Evolutionary conservation across 2,797 vertebrate genomes (phyloP), one percentile per base, ranked within the genome.

Genomic region (Chanos chanos): DNA sequence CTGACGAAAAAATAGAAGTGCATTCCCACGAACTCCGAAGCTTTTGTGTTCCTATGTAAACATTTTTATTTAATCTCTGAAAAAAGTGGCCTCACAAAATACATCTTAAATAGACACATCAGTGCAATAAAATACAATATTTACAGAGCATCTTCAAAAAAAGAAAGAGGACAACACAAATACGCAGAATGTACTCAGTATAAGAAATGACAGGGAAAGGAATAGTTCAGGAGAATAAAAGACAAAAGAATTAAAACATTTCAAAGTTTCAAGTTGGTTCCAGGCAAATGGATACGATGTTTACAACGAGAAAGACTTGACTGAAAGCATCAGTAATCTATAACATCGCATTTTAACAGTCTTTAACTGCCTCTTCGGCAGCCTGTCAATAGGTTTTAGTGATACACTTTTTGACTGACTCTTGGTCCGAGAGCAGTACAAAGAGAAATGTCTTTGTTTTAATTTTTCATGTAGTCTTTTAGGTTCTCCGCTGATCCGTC

Each of bases 401-500:
- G n/a, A n/a, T n/a, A n/a, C n/a, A n/a, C n/a, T n/a, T n/a, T n/a
- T n/a, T n/a, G n/a, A n/a, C n/a, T n/a, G n/a, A n/a, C n/a, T n/a
- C n/a, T n/a, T n/a, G n/a, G n/a, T n/a, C n/a, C n/a, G n/a, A n/a
- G n/a, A n/a, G n/a, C n/a, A n/a, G n/a, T n/a, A n/a, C n/a, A n/a
- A n/a, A n/a, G n/a, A n/a, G n/a, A n/a, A n/a, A n/a, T n/a, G 51
- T 18, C 47, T 8, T 22, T 8, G 4, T 13, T 27, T 15, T 37
- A 8, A 44, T 45, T 3, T 37, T 15, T 41, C 1, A 15, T 22
- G 15, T 57, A 9, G 16, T 79, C 81, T 12, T 79, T 77, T 40
- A 82, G 70, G 54, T 76, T 80, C 39, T 92, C 88, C 0, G 74
- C 87, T 5, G 89, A 92, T 0, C 89, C 89, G 12, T 90, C 90